Percentiles rank a stretch among this genome's conserved stretches.
Evolutionary conservation across 2,797 vertebrate species (phyloP).

Genomic region (Phrynocephalus forsythii): DNA sequence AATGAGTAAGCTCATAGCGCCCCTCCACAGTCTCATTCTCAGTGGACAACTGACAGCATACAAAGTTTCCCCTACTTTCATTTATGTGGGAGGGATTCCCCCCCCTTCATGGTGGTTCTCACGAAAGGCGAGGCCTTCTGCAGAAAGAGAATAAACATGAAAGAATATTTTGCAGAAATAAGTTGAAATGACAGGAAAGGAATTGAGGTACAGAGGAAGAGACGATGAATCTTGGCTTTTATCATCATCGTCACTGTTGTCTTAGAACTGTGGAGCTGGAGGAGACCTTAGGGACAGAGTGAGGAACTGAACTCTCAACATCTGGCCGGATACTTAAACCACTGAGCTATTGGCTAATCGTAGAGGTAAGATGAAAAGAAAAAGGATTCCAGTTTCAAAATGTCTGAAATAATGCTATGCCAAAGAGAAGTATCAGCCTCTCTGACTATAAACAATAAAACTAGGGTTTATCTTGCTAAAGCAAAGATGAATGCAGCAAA

Average conservation of each 20-base stretch:
- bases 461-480: not conserved
- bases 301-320: too few relatives aligned
- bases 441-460: too few relatives aligned
- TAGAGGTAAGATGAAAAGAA: not conserved
- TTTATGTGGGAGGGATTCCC: not conserved
- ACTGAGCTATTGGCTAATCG: not conserved
- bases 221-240: not conserved
- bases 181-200: not conserved
- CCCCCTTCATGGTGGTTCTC: not conserved
- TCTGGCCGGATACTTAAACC: too few relatives aligned
- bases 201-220: not conserved
- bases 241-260: not conserved
- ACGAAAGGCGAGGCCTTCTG: too few relatives aligned
- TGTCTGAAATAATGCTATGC: not conserved
- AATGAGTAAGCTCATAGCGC: too few relatives aligned
- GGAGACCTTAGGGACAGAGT: too few relatives aligned
- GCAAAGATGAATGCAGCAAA: not conserved
- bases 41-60: too few relatives aligned
- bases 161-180: not conserved
- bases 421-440: not conserved
- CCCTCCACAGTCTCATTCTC: too few relatives aligned
- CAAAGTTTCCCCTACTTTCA: too few relatives aligned
- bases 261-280: too few relatives aligned
- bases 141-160: not conserved
- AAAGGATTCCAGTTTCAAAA: not conserved